Percentiles rank a stretch among this genome's conserved stretches.
Evolutionary conservation across 2,113 vertebrate species (phyloP).

Genomic region (Morphnarchus princeps): DNA sequence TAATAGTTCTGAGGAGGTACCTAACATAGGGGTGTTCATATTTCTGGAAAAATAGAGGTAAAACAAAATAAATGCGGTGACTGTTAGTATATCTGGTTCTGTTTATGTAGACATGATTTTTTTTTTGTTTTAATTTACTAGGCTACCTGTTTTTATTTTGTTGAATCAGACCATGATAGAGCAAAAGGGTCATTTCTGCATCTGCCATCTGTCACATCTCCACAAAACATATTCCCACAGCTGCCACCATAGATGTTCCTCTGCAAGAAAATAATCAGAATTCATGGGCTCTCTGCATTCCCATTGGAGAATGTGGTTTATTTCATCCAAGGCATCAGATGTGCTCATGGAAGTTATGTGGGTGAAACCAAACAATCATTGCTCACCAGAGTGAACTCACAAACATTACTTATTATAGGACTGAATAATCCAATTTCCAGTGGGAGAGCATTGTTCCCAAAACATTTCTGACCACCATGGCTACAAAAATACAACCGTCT

Average conservation of each 20-base stretch:
- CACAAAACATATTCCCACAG: conserved; percentile 7
- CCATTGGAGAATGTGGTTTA: neutral
- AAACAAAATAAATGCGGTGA: neutral
- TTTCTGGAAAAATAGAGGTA: neutral
- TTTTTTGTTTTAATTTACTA: neutral
- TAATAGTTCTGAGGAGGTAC: neutral
- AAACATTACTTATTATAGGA: neutral
- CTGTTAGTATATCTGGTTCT: neutral
- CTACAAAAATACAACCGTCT: neutral
- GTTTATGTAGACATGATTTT: neutral
- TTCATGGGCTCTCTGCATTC: neutral
- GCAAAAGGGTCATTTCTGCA: neutral
- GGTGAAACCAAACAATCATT: neutral
- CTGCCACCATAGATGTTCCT: neutral
- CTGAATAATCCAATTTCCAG: neutral
- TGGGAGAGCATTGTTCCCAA: neutral
- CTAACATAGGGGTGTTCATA: neutral
- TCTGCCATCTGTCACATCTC: conserved; percentile 18
- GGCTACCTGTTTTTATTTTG: neutral
- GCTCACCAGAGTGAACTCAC: neutral
- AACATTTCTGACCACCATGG: neutral
- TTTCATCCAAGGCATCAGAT: conserved; percentile 17
- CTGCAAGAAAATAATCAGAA: neutral
- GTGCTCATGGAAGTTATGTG: neutral
- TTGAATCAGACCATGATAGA: neutral